Percentiles rank a stretch among this genome's conserved stretches.
phyloP scores from a whole-genome alignment of 2,797 vertebrate genomes.

The Tenualosa ilisha region DNA sequence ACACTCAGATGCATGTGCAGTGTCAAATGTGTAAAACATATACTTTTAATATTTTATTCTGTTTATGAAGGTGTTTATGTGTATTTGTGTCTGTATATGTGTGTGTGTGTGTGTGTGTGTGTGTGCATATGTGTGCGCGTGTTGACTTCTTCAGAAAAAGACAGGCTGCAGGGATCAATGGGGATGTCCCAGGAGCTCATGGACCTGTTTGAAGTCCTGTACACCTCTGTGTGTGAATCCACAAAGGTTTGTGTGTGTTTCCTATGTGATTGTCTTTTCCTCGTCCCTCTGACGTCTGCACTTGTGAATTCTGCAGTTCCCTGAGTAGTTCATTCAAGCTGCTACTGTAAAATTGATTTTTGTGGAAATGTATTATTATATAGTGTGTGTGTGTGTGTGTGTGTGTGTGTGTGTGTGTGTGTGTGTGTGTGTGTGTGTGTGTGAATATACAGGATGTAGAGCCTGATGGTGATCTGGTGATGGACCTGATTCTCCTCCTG shows the following conservation, averaged over 20 bases:
- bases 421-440: conserved; percentile 26
- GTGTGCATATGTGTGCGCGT: background rate
- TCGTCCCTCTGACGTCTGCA: too few species aligned
- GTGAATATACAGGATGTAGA: conserved; percentile 69
- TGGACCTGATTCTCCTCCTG: conserved; percentile 78
- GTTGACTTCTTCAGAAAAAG: conserved; percentile 59
- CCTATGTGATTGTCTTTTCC: conserved; percentile 11
- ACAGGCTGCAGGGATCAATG: conserved; percentile 53
- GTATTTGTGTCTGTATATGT: background rate
- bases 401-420: conserved; percentile 28
- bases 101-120: conserved; percentile 6
- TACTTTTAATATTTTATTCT: too few species aligned
- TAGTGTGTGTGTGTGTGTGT: conserved; percentile 29
- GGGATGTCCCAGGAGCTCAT: conserved; percentile 70
- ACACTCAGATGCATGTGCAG: too few species aligned
- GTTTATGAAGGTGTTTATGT: background rate
- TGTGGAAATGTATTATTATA: too few species aligned
- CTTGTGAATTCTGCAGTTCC: too few species aligned
- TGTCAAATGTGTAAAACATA: too few species aligned
- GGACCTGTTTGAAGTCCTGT: conserved; percentile 72
- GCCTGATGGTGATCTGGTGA: conserved; percentile 81
- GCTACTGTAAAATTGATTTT: too few species aligned
- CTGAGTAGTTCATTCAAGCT: too few species aligned
- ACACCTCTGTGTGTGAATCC: conserved; percentile 73
- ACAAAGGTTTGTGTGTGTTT: conserved; percentile 72